A percentile compares a stretch with the other conserved stretches of the same genome.
phyloP scores from a whole-genome alignment of 2,113 vertebrate species.

The Ophthalmolycus amberensis region DNA sequence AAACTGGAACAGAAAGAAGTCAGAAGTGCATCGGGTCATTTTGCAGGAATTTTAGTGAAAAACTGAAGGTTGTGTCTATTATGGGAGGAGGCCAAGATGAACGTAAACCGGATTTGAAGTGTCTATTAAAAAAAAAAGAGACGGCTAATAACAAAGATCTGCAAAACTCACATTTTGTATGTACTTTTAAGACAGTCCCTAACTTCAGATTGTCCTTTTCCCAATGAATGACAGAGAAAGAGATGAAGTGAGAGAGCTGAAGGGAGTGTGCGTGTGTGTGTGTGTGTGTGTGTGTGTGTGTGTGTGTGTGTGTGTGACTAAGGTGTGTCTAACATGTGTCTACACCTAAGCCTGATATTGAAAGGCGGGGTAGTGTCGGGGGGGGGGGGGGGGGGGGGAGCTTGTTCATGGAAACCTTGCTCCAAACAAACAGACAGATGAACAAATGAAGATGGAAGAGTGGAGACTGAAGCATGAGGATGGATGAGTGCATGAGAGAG shows the following conservation, averaged over 20 bases:
- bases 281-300: background rate
- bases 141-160: no score
- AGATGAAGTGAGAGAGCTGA: background rate
- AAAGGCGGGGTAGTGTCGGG: background rate
- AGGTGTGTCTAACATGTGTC: slow-evolving; percentile 50
- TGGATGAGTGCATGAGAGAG: slow-evolving; percentile 26
- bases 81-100: background rate
- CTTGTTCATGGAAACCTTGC: slow-evolving; percentile 36
- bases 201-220: background rate
- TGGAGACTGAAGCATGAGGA: slow-evolving; percentile 32
- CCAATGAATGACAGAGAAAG: background rate
- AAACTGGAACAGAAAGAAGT: background rate
- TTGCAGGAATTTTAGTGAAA: background rate
- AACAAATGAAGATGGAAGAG: slow-evolving; percentile 54
- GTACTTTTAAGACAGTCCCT: background rate
- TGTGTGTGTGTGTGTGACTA: slow-evolving; percentile 8
- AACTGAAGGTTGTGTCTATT: background rate
- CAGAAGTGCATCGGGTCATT: background rate
- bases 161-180: background rate
- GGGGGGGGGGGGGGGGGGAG: background rate
- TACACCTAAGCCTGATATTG: slow-evolving; percentile 51
- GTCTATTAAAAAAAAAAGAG: no score
- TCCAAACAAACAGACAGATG: slow-evolving; percentile 55
- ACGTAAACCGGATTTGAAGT: no score
- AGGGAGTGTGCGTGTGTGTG: background rate